Evolutionary conservation across 2,797 vertebrate species (phyloP).

Genomic region (Muscicapa striata): DNA sequence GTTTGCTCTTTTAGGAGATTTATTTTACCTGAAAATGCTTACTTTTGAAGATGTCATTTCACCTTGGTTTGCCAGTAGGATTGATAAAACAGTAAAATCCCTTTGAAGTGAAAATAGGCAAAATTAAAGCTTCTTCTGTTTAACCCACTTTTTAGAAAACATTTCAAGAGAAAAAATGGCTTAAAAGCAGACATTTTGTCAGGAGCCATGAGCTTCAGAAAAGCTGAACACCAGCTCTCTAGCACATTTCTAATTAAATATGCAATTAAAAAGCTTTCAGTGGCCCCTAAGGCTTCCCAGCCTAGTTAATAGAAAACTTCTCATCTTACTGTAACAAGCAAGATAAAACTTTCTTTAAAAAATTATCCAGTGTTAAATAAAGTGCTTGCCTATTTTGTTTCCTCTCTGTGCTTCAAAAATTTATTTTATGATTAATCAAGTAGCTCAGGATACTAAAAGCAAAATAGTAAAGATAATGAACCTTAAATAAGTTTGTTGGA

Average conservation of each 20-base stretch:
- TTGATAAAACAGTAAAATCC: constrained; percentile 58
- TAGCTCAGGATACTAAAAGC: neutral
- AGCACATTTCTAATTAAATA: constrained; percentile 77
- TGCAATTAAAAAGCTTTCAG: constrained; percentile 76
- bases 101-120: constrained; percentile 68
- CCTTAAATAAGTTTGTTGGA: neutral
- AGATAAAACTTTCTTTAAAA: constrained; percentile 45
- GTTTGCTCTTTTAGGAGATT: constrained; percentile 31
- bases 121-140: constrained; percentile 62
- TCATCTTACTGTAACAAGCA: constrained; percentile 65
- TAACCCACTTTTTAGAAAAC: constrained; percentile 61
- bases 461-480: neutral
- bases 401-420: neutral
- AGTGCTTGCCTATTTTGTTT: neutral
- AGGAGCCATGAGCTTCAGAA: constrained; percentile 63
- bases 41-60: constrained; percentile 44
- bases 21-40: constrained; percentile 51
- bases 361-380: constrained; percentile 28
- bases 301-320: constrained; percentile 66
- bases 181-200: constrained; percentile 66
- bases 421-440: neutral
- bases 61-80: constrained; percentile 43
- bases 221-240: constrained; percentile 55
- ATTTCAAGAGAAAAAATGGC: constrained; percentile 53
- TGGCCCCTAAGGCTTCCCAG: constrained; percentile 61